These are phyloP conservation scores for Grus americana DNA, from an alignment of 2,113 vertebrate genomes.

Conservation along the genomic window DNA sequence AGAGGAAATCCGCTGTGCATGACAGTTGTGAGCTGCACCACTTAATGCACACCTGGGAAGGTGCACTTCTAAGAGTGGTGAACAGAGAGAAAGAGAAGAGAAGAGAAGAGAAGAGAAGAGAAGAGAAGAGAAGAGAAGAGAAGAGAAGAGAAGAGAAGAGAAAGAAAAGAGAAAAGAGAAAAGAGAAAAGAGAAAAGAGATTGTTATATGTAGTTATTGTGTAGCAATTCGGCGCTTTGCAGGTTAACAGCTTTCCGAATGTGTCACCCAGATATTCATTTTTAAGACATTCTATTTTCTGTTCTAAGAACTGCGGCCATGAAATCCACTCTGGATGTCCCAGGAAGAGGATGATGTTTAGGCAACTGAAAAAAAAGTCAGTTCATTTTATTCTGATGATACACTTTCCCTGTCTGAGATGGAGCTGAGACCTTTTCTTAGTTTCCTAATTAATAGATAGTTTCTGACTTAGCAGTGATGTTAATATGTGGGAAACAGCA, in stretches of 20 bases:
- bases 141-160: not conserved
- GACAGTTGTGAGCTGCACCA: not conserved
- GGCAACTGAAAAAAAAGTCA: not conserved
- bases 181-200: not conserved
- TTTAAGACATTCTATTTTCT: not conserved
- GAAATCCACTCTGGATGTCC: not conserved
- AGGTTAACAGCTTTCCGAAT: not conserved
- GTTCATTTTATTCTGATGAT: not conserved
- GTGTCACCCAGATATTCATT: not conserved
- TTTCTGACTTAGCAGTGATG: not conserved
- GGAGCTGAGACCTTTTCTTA: not conserved
- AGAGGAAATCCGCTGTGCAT: not conserved
- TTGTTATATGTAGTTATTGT: not conserved
- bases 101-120: accelerated
- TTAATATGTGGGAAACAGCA: not conserved
- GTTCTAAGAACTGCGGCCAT: not conserved
- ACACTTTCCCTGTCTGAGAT: not conserved
- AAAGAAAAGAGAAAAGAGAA: accelerated
- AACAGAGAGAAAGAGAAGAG: no score
- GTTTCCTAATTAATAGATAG: not conserved
- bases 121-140: not conserved
- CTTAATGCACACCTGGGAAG: not conserved
- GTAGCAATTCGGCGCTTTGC: not conserved
- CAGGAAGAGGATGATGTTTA: not conserved
- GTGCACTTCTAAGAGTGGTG: not conserved